Evolutionary conservation across 2,113 vertebrate genomes (phyloP).

Genomic region (Pseudolaguvia tuberculata): DNA sequence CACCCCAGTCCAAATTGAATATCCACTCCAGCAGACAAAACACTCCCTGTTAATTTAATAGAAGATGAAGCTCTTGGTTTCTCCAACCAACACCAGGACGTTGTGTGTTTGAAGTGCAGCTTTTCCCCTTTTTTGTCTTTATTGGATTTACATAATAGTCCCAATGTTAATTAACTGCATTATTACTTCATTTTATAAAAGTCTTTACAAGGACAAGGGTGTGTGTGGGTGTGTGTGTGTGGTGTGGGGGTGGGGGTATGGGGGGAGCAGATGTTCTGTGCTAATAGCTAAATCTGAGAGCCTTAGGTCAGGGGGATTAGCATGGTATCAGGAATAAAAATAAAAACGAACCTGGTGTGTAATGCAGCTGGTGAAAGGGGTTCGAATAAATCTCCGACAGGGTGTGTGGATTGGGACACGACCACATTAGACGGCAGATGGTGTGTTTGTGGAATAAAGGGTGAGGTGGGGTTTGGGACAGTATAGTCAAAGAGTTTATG

Average conservation of each 20-base stretch:
- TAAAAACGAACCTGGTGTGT: neutral
- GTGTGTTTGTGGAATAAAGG: neutral
- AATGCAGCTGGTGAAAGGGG: neutral
- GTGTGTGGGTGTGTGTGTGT: conserved; percentile 12
- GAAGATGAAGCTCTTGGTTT: neutral
- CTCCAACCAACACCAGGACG: neutral
- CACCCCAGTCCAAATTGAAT: neutral
- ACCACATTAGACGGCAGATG: neutral
- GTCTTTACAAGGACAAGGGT: neutral
- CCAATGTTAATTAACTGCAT: neutral
- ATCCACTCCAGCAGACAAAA: neutral
- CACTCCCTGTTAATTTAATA: neutral
- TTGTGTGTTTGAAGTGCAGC: no score
- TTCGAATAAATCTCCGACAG: neutral
- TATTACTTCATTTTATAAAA: neutral
- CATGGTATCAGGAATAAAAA: neutral
- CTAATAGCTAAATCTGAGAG: neutral
- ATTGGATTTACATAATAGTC: neutral
- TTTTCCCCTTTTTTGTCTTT: neutral
- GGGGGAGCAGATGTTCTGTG: neutral
- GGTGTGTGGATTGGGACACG: neutral
- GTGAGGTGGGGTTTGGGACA: neutral
- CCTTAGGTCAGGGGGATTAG: neutral
- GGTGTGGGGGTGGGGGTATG: neutral
- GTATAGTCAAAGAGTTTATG: neutral